Evolutionary conservation across 2,888 invertebrate species (phyloP).

Genomic region (Xestia c-nigrum): DNA sequence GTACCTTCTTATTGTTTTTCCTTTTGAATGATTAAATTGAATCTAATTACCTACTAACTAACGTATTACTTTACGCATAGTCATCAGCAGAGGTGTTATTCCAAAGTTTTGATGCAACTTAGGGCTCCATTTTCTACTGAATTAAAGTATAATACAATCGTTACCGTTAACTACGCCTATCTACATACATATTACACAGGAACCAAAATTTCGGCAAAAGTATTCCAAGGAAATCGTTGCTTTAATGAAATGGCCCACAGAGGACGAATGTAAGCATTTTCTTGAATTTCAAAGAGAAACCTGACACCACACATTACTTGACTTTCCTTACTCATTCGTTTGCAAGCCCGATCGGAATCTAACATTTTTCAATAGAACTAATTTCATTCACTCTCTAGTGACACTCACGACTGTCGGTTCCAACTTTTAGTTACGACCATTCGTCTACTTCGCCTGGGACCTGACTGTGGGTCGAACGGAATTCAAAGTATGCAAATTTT

Average conservation of each 20-base stretch:
- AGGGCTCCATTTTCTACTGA: background rate
- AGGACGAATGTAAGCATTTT: conserved; percentile 33
- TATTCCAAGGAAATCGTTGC: conserved; percentile 26
- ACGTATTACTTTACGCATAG: conserved; percentile 4
- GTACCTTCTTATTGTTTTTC: background rate
- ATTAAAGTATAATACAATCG: background rate
- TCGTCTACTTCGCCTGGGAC: conserved; percentile 37
- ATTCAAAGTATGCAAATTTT: conserved; percentile 63
- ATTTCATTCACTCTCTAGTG: conserved; percentile 47
- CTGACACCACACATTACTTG: conserved; percentile 2
- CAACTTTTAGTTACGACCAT: conserved; percentile 50
- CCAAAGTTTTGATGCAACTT: background rate
- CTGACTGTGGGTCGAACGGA: conserved; percentile 33
- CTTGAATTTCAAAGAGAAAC: background rate
- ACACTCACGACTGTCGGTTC: conserved; percentile 27
- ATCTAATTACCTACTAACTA: background rate
- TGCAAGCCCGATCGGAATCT: conserved; percentile 19
- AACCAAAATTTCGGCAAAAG: conserved; percentile 3
- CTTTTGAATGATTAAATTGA: background rate
- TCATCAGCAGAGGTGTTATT: background rate
- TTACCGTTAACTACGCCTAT: conserved; percentile 12
- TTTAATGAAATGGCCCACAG: conserved; percentile 39
- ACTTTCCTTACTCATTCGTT: conserved; percentile 6
- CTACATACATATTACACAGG: conserved; percentile 13
- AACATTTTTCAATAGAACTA: conserved; percentile 43